Evolutionary conservation across 1,140 invertebrate genomes (phyloP), one percentile per base, ranked within the genome.

Genomic region (Artemia franciscana): DNA sequence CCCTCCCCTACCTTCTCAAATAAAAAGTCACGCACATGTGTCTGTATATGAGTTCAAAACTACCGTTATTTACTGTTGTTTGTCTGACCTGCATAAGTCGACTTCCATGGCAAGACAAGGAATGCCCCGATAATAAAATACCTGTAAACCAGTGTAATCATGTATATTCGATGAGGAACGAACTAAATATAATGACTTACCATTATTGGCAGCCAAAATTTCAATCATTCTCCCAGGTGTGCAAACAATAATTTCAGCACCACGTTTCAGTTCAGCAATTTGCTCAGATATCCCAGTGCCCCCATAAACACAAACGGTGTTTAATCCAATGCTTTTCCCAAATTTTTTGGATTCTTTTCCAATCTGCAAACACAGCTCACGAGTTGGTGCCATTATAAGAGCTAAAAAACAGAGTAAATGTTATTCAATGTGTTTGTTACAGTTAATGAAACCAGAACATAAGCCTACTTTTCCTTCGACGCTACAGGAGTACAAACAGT

Each of bases 191-290:
- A n/a, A n/a, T 51, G 24, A 69, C 68, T 68, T 68, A 77, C 93
- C 95, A 62, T 85, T 91, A 72, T 99, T 99, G 4, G 94, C 95
- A 0, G 93, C 91, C 60, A 99, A 73, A 93, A 99, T 98, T 72
- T 99, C 96, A 69, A 99, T 99, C 95, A 99, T 98, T 65, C 96
- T 79, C 0, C 96, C 96, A 0, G 96, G 95, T 0, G 96, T 99
- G 69, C 95, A 98, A 0, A 99, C 94, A 64, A 99, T 94, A 63
- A 99, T 94, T 75, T 98, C 94, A 0, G 93, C 90, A 18, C 95
- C 95, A 59, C 93, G 79, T 73, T 99, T 98, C 59, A 99, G 71
- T 73, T 98, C 94, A 0, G 94, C 94, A 68, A 99, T 99, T 75
- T 95, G 84, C 75, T 96, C 92, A 0, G 86, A 93, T 65, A 94